Evolutionary conservation across 2,113 vertebrate genomes (phyloP).

Genomic region (Crotalus horridus): DNA sequence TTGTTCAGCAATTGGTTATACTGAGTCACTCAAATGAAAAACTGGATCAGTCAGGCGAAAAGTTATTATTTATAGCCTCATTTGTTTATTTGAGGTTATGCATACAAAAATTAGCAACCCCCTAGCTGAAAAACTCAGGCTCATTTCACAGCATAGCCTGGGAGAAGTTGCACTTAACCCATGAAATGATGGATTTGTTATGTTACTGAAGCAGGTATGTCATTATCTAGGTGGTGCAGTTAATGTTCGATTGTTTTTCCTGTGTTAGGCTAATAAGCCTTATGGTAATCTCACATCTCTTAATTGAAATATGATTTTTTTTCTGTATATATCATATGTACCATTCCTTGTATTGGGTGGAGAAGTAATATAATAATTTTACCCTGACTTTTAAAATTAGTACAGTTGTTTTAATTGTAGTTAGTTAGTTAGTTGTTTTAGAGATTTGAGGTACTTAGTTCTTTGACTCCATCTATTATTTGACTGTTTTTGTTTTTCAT

Average conservation of each 20-base stretch:
- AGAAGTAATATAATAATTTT: neutral
- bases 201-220: neutral
- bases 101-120: constrained; percentile 25
- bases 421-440: neutral
- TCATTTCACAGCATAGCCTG: constrained; percentile 12
- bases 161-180: constrained; percentile 25
- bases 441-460: neutral
- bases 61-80: constrained; percentile 41
- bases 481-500: neutral
- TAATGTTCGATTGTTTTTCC: neutral
- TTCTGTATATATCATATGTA: neutral
- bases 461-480: constrained; percentile 6
- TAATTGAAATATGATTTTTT: constrained; percentile 28
- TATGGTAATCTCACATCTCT: neutral
- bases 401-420: constrained; percentile 25
- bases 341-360: neutral
- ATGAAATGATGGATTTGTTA: constrained; percentile 19
- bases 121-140: constrained; percentile 5
- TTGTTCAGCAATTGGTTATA: constrained; percentile 42
- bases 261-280: neutral
- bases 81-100: constrained; percentile 36
- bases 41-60: constrained; percentile 10
- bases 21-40: constrained; percentile 30
- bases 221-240: neutral
- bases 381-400: neutral